Evolutionary conservation across 2,113 vertebrate genomes (phyloP), one percentile per base, ranked within the genome.

Genomic region (Atrichornis clamosus): DNA sequence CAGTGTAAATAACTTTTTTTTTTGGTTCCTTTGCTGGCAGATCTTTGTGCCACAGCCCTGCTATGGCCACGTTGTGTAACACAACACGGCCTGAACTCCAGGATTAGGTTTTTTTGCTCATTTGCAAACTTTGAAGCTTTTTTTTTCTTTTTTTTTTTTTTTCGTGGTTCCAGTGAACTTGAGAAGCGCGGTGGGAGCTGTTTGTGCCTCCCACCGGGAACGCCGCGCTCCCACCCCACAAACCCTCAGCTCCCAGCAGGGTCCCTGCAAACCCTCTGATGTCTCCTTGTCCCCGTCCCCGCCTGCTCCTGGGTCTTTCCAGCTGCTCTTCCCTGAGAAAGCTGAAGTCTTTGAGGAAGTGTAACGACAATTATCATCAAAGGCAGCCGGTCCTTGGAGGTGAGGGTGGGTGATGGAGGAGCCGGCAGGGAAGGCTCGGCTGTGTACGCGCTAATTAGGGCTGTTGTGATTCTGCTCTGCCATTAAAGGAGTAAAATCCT

Each of bases 1-100:
- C 41, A 35, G 46, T 85, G 69, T 97, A 97, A 98, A 97, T 94
- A 96, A 95, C 50, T 63, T 28, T 30, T 93, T 91, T 39, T 24
- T 95, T 90, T 77, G 47, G 35, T 53, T 91, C 67, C 83, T 32
- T 7, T 23, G 87, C 47, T 13, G 63, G 68, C 53, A 92, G 82
- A 82, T n/a, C 44, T 89, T 94, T 74, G 85, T 84, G 58, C 81
- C 44, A 59, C 39, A 4, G 64, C 59, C 50, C 67, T 0, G 10
- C 76, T 77, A 35, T 15, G n/a, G 14, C 82, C 41, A 11, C 0
- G 1, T 35, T 17, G 44, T 37, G 60, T 15, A 26, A 44, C 76
- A 20, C 15, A 4, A 41, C 62, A n/a, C 26, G 82, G 58, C 70
- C 60, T 33, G 7, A 19, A 22, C 53, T 49, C 89, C 90, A 5